Conservation (phyloP, 2,797 vertebrate genomes). For the Galagoides demidoff region DNA sequence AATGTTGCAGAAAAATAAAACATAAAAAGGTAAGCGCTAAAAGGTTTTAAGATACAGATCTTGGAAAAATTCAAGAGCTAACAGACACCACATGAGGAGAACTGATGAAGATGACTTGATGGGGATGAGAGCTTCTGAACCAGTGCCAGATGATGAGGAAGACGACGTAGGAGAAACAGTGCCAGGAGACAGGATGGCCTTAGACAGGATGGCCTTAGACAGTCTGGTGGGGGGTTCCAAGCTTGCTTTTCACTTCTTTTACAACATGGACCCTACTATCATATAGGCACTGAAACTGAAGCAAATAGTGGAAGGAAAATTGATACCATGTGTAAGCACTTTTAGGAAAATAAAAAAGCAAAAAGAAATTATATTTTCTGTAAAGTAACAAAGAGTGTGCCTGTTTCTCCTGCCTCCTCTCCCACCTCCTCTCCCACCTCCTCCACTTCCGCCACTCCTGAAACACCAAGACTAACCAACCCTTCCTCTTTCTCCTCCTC, state of each 20-base stretch:
- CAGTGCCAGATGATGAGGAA: not conserved
- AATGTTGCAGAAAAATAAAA: not conserved
- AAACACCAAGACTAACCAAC: not conserved
- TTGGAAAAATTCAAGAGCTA: not conserved
- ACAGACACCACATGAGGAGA: not conserved
- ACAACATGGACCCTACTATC: not conserved
- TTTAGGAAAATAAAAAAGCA: not conserved
- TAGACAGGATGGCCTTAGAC: not conserved
- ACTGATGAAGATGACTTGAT: not conserved
- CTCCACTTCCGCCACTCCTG: not conserved
- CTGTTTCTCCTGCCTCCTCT: not conserved
- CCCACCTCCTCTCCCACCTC: not conserved
- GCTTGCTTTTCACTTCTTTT: not conserved
- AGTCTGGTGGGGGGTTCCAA: not conserved
- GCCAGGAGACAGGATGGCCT: not conserved
- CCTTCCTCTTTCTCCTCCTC: not conserved
- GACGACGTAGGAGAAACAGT: too few relatives aligned
- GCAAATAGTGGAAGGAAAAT: not conserved
- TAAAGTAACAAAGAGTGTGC: not conserved
- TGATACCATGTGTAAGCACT: not conserved
- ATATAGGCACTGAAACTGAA: not conserved
- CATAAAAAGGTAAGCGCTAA: not conserved
- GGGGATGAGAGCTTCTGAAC: not conserved
- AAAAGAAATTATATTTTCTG: not conserved
- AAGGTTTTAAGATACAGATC: not conserved